These are phyloP conservation scores for Anthopleura xanthogrammica DNA, from an alignment of 92 coral and sea anemone genomes.

Conservation along the genomic window DNA sequence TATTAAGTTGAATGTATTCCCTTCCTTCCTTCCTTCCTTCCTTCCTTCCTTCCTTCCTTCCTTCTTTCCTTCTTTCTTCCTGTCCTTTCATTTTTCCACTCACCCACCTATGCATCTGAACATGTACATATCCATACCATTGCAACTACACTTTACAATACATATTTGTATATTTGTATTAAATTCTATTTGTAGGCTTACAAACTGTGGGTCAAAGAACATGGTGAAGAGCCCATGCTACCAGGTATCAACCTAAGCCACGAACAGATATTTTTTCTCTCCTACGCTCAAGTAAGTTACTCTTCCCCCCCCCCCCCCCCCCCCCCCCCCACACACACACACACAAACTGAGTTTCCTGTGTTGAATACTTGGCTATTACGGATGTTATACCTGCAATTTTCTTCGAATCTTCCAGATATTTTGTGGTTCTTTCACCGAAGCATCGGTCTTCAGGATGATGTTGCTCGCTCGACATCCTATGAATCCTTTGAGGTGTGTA, in stretches of 20 bases:
- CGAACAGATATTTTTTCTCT: constrained; percentile 75
- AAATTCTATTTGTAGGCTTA: constrained; percentile 49
- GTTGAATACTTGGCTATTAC: no score
- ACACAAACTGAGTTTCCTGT: no score
- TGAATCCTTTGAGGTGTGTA: constrained; percentile 35
- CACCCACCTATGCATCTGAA: background rate
- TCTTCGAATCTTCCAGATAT: constrained; percentile 11
- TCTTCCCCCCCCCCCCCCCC: no score
- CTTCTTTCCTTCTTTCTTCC: background rate
- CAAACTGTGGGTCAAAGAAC: constrained; percentile 53
- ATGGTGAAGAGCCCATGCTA: constrained; percentile 65
- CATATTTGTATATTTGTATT: no score
- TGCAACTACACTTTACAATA: background rate
- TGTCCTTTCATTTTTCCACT: background rate
- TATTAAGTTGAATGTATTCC: background rate
- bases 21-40: background rate
- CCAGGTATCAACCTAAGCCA: constrained; percentile 81
- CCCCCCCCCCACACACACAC: no score
- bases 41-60: background rate
- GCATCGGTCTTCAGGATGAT: background rate
- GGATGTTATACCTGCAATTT: background rate
- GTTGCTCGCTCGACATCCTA: constrained; percentile 2
- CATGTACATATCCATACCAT: background rate
- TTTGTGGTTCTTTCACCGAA: constrained; percentile 23
- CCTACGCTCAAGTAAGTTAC: constrained; percentile 75